Base-by-base conservation (phyloP, 2,113 vertebrate species). In the Sinocyclocheilus anophthalmus region DNA sequence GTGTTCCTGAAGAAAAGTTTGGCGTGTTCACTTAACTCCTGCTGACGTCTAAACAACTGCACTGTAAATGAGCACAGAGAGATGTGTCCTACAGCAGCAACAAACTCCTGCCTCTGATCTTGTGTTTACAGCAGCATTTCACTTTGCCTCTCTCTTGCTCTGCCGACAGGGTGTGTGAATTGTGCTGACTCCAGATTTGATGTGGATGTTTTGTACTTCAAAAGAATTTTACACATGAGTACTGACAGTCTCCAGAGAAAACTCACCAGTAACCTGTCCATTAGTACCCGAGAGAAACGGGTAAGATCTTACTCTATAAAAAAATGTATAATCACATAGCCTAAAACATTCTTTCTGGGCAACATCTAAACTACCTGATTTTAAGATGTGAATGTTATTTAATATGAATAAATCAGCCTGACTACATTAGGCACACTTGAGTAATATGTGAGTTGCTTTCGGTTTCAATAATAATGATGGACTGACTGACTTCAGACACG, bases 111-210 rank as follows among this genome's bases (percentile, higher is more conserved):
- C 26, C 45, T 70, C 6, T 83, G 81, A 83, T 83, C 65, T 83
- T 83, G 45, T 26, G 42, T 70, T 50, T 50, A 70, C 26, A 45
- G 63, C 81, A 69, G 65, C 45, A 83, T 48, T 83, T 69, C 45
- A 70, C 65, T 69, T 57, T 69, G 18, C 65, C 26, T 53, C 65
- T 33, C 24, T 53, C 65, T 70, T 37, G 65, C 65, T 70, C 26
- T 69, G 65, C 26, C 81, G 45, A 22, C 45, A 70, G 63, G 81
- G 18, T 69, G 59, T 63, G 61, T 55, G 65, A 83, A 69, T 53
- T 83, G 45, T 83, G 81, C 81, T 83, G 81, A 83, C 81, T 83
- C 59, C 39, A 81, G 39, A 70, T 53, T 53, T 70, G 63, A 83
- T 70, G 63, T 83, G 63, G 45, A 82, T 48, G 45, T 53, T 82